phyloP scores from a whole-genome alignment of 2,113 vertebrate genomes.

The Nasalis larvatus region DNA sequence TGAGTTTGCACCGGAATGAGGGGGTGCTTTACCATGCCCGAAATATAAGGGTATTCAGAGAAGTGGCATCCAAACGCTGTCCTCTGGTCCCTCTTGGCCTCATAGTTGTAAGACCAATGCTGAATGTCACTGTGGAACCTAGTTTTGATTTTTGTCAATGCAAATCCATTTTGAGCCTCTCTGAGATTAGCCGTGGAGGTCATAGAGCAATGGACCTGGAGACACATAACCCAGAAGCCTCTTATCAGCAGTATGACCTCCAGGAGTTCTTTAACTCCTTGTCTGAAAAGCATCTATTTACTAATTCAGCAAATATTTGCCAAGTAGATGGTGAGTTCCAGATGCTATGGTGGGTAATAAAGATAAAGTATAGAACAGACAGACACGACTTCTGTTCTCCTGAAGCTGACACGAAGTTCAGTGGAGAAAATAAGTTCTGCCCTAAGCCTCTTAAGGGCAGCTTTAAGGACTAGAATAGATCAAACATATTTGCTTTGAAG shows the following conservation, averaged over 20 bases:
- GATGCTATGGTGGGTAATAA: not conserved
- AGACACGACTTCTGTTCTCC: not conserved
- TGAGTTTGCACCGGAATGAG: rapidly evolving
- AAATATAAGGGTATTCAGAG: not conserved
- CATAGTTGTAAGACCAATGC: not conserved
- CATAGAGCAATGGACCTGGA: not conserved
- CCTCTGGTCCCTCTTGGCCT: not conserved
- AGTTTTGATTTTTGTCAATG: not conserved
- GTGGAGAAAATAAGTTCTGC: not conserved
- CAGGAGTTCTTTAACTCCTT: not conserved
- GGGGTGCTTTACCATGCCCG: not conserved
- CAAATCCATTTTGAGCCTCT: not conserved
- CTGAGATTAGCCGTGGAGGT: not conserved
- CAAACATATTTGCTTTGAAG: not conserved
- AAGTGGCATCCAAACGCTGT: not conserved
- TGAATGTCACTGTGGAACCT: not conserved
- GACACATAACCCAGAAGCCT: not conserved
- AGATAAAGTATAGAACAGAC: not conserved
- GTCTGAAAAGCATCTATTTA: not conserved
- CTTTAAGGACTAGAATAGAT: not conserved
- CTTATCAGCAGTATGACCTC: not conserved
- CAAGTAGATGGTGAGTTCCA: not conserved
- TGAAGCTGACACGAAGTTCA: not conserved
- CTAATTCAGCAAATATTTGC: not conserved
- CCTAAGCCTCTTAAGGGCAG: not conserved